Evolutionary conservation across 2,797 vertebrate genomes (phyloP).

Genomic region (Enteromius afrohamiltoni): DNA sequence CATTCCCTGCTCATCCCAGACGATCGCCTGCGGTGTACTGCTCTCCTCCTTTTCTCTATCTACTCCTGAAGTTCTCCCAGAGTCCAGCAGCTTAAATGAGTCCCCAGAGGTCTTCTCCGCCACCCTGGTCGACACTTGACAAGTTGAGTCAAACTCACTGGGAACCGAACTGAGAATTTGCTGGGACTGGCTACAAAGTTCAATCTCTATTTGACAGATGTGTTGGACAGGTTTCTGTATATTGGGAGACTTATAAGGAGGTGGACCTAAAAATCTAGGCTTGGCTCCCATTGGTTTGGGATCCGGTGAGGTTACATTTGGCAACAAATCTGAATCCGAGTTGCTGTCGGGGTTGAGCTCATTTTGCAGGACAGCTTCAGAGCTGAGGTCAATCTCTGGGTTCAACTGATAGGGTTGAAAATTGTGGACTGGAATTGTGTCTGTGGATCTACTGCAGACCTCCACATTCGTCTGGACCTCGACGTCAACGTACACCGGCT

Average conservation of each 20-base stretch:
- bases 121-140: too few species aligned
- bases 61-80: not conserved
- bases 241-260: conserved; percentile 47
- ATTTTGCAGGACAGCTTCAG: conserved; percentile 20
- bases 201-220: conserved; percentile 69
- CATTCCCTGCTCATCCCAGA: conserved; percentile 93
- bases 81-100: not conserved
- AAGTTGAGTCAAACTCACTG: not conserved
- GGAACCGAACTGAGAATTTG: conserved; percentile 22
- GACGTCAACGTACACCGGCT: conserved; percentile 51
- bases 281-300: conserved; percentile 16
- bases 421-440: conserved; percentile 81
- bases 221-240: conserved; percentile 54
- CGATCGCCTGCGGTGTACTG: conserved; percentile 78
- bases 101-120: not conserved
- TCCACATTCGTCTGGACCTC: conserved; percentile 80
- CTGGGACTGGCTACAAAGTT: conserved; percentile 61
- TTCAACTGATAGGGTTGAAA: conserved; percentile 58
- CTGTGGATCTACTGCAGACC: conserved; percentile 74
- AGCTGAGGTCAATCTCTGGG: conserved; percentile 15
- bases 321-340: not conserved
- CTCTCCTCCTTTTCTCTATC: not conserved
- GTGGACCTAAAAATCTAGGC: conserved; percentile 36
- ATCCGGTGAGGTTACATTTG: not conserved
- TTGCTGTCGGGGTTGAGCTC: conserved; percentile 4